Conservation (phyloP, 2,888 invertebrate genomes). For the Meiosimyza platycephala region DNA sequence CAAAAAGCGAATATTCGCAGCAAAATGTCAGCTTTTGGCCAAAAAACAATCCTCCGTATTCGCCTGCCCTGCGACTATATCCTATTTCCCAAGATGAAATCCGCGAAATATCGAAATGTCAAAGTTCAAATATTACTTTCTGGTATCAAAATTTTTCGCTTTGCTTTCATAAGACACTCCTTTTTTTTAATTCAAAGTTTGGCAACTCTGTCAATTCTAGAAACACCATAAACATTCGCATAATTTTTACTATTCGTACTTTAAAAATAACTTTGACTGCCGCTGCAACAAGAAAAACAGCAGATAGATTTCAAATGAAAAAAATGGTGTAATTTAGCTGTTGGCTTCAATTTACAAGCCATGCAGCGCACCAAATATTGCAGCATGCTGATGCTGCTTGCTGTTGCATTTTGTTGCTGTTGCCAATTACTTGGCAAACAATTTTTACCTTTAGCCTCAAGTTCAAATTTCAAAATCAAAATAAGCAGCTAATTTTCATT, state of each 20-base stretch:
- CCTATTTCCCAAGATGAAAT: too few species aligned
- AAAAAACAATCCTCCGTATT: too few species aligned
- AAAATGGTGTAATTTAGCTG: constrained; percentile 48
- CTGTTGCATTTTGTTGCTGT: constrained; percentile 32
- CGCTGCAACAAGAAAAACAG: constrained; percentile 1
- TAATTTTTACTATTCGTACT: constrained; percentile 11
- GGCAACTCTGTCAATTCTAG: too few species aligned
- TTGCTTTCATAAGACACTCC: too few species aligned
- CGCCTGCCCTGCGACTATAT: too few species aligned
- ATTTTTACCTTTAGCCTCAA: constrained; percentile 67
- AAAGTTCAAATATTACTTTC: too few species aligned
- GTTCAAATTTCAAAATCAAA: constrained; percentile 66
- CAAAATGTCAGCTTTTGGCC: too few species aligned
- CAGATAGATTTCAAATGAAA: constrained; percentile 38
- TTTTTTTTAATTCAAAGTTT: too few species aligned
- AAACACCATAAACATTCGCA: background rate
- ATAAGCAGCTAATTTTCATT: constrained; percentile 47
- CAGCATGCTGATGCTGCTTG: background rate
- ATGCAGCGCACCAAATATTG: constrained; percentile 36
- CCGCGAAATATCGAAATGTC: too few species aligned
- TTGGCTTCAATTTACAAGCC: constrained; percentile 46
- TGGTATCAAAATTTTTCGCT: too few species aligned
- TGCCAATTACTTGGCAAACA: constrained; percentile 66
- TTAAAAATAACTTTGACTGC: background rate
- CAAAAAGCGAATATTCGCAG: too few species aligned